Conservation (phyloP, 1,140 invertebrate species). For the Penaeus chinensis region DNA sequence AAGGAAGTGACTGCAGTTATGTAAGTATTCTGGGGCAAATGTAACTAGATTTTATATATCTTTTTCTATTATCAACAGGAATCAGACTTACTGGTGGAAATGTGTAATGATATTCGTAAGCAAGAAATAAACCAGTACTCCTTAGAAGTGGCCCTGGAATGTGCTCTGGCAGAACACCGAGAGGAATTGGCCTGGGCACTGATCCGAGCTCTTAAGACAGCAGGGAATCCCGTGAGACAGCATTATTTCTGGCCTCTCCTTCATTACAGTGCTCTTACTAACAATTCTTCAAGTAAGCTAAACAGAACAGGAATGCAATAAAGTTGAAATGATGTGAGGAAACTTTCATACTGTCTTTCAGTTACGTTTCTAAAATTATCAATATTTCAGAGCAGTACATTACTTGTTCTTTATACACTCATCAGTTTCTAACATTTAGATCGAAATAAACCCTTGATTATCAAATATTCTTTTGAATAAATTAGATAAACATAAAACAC, state of each 20-base stretch:
- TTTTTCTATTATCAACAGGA: conserved; percentile 2
- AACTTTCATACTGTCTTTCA: too few relatives aligned
- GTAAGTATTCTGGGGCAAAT: too few relatives aligned
- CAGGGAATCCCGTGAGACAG: conserved; percentile 13
- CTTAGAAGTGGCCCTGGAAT: conserved; percentile 31
- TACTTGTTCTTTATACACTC: too few relatives aligned
- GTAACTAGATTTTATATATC: too few relatives aligned
- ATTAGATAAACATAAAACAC: too few relatives aligned
- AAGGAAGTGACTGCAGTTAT: too few relatives aligned
- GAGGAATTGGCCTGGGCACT: conserved; percentile 36
- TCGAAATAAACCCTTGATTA: too few relatives aligned
- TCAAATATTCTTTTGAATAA: too few relatives aligned
- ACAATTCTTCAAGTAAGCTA: conserved; percentile 20
- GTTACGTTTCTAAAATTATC: too few relatives aligned
- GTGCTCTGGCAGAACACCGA: neutral
- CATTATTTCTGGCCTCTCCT: conserved; percentile 46
- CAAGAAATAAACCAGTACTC: conserved; percentile 33
- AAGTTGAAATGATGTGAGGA: neutral
- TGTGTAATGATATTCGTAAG: conserved; percentile 14
- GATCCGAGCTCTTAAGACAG: conserved; percentile 2
- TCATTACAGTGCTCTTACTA: conserved; percentile 1
- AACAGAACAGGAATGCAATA: neutral
- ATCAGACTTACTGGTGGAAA: conserved; percentile 16
- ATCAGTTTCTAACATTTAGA: too few relatives aligned
- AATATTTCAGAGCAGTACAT: too few relatives aligned